Evolutionary conservation across 2,797 vertebrate genomes (phyloP).

Genomic region (Sebastes vulpes): DNA sequence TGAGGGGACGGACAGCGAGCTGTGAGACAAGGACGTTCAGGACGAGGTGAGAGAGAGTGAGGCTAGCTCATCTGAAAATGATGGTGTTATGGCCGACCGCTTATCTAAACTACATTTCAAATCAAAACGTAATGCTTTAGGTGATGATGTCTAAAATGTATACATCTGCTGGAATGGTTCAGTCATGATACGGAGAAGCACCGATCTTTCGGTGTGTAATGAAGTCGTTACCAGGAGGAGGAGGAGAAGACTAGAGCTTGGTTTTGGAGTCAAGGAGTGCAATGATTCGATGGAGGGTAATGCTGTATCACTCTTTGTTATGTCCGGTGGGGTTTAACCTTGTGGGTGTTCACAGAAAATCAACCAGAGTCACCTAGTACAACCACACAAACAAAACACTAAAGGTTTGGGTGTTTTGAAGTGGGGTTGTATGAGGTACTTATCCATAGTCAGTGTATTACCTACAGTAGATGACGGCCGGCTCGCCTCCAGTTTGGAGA

Average conservation of each 20-base stretch:
- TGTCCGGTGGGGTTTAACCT: conserved; percentile 50
- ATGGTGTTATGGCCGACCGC: not conserved
- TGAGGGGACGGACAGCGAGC: conserved; percentile 5
- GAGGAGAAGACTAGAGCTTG: conserved; percentile 19
- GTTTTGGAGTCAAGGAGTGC: conserved; percentile 52
- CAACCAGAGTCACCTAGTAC: not conserved
- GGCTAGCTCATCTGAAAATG: not conserved
- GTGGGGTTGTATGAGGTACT: too few species aligned
- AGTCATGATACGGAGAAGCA: not conserved
- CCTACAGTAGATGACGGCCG: too few species aligned
- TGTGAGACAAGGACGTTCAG: conserved; percentile 30
- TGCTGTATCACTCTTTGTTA: conserved; percentile 41
- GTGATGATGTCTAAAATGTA: not conserved
- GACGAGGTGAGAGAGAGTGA: conserved; percentile 1
- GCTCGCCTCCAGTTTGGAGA: too few species aligned
- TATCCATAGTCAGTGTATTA: too few species aligned
- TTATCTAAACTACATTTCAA: not conserved
- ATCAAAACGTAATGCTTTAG: conserved; percentile 2
- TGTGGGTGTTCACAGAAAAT: conserved; percentile 51
- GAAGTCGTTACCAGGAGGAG: conserved; percentile 19
- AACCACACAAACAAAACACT: not conserved
- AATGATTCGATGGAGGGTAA: conserved; percentile 57
- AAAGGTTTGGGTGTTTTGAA: too few species aligned
- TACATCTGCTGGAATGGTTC: not conserved
- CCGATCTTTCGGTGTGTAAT: conserved; percentile 36